A percentile compares a stretch with the other conserved stretches of the same genome.
These are phyloP conservation scores for Empidonax alnorum DNA, from an alignment of 2,113 vertebrate species.

Conservation along the genomic window DNA sequence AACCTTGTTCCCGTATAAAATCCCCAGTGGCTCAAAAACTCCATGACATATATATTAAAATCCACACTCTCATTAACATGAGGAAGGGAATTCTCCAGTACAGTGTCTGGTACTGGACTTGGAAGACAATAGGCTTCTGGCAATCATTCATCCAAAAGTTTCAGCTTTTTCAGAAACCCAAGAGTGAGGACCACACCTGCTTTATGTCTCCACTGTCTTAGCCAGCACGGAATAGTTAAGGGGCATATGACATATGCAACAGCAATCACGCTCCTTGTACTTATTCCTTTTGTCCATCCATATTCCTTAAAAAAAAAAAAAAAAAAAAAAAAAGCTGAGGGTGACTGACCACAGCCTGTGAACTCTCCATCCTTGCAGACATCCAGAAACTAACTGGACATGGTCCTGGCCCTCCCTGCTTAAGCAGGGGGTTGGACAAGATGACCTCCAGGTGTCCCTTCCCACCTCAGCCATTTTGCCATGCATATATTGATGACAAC, in stretches of 20 bases:
- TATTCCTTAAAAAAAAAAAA: not conserved
- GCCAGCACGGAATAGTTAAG: not conserved
- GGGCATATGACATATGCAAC: not conserved
- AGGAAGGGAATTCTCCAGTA: not conserved
- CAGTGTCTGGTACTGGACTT: not conserved
- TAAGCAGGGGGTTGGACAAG: not conserved
- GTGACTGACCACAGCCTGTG: not conserved
- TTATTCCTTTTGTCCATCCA: not conserved
- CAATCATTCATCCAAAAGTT: not conserved
- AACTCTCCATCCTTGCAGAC: not conserved
- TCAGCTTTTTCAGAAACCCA: not conserved
- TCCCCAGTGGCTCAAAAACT: not conserved
- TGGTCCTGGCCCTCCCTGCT: not conserved
- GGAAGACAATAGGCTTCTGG: not conserved
- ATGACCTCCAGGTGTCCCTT: not conserved
- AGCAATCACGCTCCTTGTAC: not conserved
- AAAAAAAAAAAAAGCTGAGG: not conserved
- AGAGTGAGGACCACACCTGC: not conserved
- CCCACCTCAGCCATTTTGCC: not conserved
- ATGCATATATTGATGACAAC: not conserved
- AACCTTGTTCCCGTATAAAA: not conserved
- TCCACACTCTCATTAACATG: not conserved
- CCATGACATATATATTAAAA: not conserved
- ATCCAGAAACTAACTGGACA: not conserved
- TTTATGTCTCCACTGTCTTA: not conserved